Conservation (phyloP, 2,797 vertebrate genomes). For the Eremophila alpestris region DNA sequence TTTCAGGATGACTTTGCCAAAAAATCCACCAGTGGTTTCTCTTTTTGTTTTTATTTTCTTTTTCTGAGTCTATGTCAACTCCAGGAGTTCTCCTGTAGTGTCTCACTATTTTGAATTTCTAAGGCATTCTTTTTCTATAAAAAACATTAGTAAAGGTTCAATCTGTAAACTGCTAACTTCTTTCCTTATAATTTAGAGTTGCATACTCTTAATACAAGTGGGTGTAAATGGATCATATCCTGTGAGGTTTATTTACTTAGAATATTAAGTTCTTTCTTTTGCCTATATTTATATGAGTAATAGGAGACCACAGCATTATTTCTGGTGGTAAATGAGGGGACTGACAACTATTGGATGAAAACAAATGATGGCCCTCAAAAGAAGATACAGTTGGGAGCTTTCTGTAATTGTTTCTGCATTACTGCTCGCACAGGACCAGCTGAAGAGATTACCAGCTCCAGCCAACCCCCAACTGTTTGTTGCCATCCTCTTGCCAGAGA, state of each 20-base stretch:
- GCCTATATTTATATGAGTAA: constrained; percentile 29
- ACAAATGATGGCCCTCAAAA: constrained; percentile 40
- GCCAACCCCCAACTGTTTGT: constrained; percentile 54
- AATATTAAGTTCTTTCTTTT: constrained; percentile 6
- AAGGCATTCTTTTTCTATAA: neutral
- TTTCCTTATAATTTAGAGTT: neutral
- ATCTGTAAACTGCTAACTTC: neutral
- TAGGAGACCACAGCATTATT: constrained; percentile 14
- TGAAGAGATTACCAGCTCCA: constrained; percentile 51
- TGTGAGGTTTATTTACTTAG: neutral
- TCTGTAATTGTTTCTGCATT: constrained; percentile 45
- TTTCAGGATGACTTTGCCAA: neutral
- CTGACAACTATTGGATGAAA: constrained; percentile 37
- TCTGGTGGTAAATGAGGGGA: neutral
- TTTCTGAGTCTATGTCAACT: neutral
- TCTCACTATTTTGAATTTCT: constrained; percentile 31
- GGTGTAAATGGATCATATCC: neutral
- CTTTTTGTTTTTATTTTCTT: neutral
- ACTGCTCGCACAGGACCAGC: constrained; percentile 46
- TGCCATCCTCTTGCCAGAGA: constrained; percentile 54
- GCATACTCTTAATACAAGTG: neutral
- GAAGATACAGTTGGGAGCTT: constrained; percentile 61
- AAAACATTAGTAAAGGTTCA: neutral
- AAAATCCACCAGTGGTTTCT: neutral
- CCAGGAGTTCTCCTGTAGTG: neutral